Conservation (phyloP, 2,888 invertebrate species). For the Ornithoptera priamus region DNA sequence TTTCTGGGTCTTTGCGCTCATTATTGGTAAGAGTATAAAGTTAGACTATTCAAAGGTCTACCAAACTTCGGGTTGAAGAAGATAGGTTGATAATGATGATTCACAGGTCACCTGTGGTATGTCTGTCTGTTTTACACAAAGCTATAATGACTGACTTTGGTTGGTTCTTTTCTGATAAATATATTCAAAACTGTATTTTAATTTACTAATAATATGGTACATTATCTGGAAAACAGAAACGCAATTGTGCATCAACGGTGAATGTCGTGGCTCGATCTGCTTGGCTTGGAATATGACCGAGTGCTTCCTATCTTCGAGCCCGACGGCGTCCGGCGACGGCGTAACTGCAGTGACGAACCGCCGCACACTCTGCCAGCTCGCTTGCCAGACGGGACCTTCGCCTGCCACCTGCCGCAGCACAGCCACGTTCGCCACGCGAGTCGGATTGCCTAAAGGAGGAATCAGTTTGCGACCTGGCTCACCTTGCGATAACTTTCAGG, state of each 20-base stretch:
- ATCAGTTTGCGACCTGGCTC: slow-evolving; percentile 96
- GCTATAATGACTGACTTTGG: too few species aligned
- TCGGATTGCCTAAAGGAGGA: slow-evolving; percentile 88
- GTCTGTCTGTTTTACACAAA: too few species aligned
- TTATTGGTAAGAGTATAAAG: too few species aligned
- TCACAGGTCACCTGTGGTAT: too few species aligned
- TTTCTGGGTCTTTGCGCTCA: too few species aligned
- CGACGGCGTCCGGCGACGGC: slow-evolving; percentile 77
- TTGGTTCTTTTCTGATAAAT: too few species aligned
- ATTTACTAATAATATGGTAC: too few species aligned
- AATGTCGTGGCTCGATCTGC: slow-evolving; percentile 97
- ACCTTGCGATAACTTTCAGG: slow-evolving; percentile 99
- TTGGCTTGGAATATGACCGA: slow-evolving; percentile 96
- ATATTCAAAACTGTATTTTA: too few species aligned
- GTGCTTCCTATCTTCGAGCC: slow-evolving; percentile 93
- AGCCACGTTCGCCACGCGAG: slow-evolving; percentile 88
- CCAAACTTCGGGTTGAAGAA: too few species aligned
- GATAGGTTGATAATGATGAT: too few species aligned
- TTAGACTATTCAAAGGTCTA: too few species aligned
- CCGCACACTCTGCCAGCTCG: slow-evolving; percentile 95
- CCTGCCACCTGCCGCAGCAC: slow-evolving; percentile 89
- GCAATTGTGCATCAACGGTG: slow-evolving; percentile 92
- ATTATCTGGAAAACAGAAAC: slow-evolving; percentile 63
- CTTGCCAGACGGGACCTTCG: slow-evolving; percentile 93
- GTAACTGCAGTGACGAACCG: slow-evolving; percentile 85